These are phyloP conservation scores for Pelecanoides urinatrix DNA, from an alignment of 2,113 vertebrate genomes.

Conservation along the genomic window DNA sequence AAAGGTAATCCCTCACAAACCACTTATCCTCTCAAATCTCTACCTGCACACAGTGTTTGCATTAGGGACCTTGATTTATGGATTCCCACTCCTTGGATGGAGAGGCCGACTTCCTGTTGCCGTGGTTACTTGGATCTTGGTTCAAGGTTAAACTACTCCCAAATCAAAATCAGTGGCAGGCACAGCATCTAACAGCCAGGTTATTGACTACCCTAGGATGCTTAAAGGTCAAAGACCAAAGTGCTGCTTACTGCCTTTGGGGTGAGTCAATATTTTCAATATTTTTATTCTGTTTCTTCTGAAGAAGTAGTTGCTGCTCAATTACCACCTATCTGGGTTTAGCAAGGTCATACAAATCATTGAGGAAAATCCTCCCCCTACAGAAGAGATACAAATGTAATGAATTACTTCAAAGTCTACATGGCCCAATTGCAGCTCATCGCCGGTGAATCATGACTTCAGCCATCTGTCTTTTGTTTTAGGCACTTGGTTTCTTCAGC, in stretches of 20 bases:
- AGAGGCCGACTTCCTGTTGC: constrained; percentile 82
- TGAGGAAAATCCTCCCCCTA: constrained; percentile 19
- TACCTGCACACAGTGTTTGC: constrained; percentile 82
- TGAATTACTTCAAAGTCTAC: constrained; percentile 31
- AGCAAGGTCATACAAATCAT: constrained; percentile 70
- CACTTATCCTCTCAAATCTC: constrained; percentile 81
- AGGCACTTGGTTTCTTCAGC: neutral
- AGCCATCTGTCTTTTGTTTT: neutral
- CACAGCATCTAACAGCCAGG: constrained; percentile 61
- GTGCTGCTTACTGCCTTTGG: constrained; percentile 71
- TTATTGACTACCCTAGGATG: constrained; percentile 79
- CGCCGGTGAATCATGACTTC: neutral
- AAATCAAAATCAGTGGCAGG: constrained; percentile 75
- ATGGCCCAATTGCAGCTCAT: neutral
- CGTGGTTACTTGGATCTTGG: constrained; percentile 80
- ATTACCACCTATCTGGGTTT: constrained; percentile 70
- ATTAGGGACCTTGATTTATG: constrained; percentile 85
- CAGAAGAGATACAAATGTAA: constrained; percentile 36
- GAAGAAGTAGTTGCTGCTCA: constrained; percentile 67
- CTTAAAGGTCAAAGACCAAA: constrained; percentile 81
- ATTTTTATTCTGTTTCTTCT: constrained; percentile 77
- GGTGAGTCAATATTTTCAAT: constrained; percentile 79
- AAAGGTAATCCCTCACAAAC: constrained; percentile 80
- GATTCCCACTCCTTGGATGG: constrained; percentile 68
- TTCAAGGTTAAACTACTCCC: constrained; percentile 83